Evolutionary conservation across 2,888 invertebrate genomes (phyloP).

Genomic region (Eucera pruinosa): DNA sequence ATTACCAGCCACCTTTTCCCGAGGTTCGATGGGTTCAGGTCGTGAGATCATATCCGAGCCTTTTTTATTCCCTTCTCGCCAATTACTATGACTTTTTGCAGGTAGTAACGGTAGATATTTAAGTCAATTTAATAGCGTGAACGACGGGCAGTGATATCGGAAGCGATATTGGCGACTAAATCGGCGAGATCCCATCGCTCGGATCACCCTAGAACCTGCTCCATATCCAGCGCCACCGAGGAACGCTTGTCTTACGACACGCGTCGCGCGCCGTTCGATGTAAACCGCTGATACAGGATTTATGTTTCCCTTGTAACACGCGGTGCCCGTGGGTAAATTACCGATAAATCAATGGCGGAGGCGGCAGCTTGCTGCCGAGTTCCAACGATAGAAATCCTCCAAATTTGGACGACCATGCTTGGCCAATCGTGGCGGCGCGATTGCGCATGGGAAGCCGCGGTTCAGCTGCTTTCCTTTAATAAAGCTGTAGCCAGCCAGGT

Average conservation of each 20-base stretch:
- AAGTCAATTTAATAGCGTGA: conserved; percentile 67
- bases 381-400: conserved; percentile 59
- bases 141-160: conserved; percentile 35
- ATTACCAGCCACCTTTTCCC: conserved; percentile 44
- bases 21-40: conserved; percentile 46
- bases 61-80: conserved; percentile 48
- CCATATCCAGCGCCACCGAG: conserved; percentile 41
- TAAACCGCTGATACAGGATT: conserved; percentile 70
- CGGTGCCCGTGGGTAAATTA: conserved; percentile 59
- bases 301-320: conserved; percentile 65
- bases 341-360: conserved; percentile 66
- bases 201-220: conserved; percentile 66
- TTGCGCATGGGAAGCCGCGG: conserved; percentile 11
- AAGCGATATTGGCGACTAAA: conserved; percentile 67
- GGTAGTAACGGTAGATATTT: conserved; percentile 53
- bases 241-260: conserved; percentile 64
- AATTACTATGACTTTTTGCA: conserved; percentile 61
- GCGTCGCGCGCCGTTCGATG: conserved; percentile 69
- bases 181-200: conserved; percentile 61
- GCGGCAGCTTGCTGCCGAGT: conserved; percentile 41
- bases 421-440: conserved; percentile 23
- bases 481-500: conserved; percentile 32
- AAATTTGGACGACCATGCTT: conserved; percentile 63
- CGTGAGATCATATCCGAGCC: conserved; percentile 55
- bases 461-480: conserved; percentile 31